Conservation (phyloP, 1,140 invertebrate species). For the Cydia fagiglandana region DNA sequence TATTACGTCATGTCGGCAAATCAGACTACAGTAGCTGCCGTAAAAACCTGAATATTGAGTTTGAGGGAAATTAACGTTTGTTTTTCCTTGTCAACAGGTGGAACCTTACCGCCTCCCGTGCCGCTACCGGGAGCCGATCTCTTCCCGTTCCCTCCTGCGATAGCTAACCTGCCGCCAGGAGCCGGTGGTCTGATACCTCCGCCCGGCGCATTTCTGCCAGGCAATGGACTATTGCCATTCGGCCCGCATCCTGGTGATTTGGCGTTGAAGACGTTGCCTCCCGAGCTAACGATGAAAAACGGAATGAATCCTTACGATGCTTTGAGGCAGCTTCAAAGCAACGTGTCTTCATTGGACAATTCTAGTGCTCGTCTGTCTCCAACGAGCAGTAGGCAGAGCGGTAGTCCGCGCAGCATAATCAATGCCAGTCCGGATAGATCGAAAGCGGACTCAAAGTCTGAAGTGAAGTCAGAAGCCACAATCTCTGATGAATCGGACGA, state of each 20-base stretch:
- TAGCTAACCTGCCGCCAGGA: slow-evolving; percentile 74
- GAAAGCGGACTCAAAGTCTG: slow-evolving; percentile 79
- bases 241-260: slow-evolving; percentile 72
- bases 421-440: slow-evolving; percentile 74
- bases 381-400: slow-evolving; percentile 78
- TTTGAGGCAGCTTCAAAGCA: slow-evolving; percentile 73
- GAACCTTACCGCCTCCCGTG: slow-evolving; percentile 72
- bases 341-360: slow-evolving; percentile 71
- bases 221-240: slow-evolving; percentile 71
- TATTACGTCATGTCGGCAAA: slow-evolving; percentile 73
- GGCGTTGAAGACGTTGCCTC: slow-evolving; percentile 67
- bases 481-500: slow-evolving; percentile 82
- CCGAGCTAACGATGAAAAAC: slow-evolving; percentile 67
- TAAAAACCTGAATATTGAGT: slow-evolving; percentile 43
- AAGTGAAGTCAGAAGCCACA: slow-evolving; percentile 83
- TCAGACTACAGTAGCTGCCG: slow-evolving; percentile 55
- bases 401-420: slow-evolving; percentile 75
- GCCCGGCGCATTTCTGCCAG: slow-evolving; percentile 73
- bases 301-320: slow-evolving; percentile 69
- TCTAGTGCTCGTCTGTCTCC: slow-evolving; percentile 78
- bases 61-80: slow-evolving; percentile 45
- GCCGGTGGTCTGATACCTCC: slow-evolving; percentile 77
- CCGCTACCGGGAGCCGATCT: slow-evolving; percentile 75
- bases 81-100: slow-evolving; percentile 71
- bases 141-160: slow-evolving; percentile 75